A percentile compares a stretch with the other conserved stretches of the same genome.
Conservation (phyloP, 2,113 vertebrate genomes). For the Gopherus evgoodei region DNA sequence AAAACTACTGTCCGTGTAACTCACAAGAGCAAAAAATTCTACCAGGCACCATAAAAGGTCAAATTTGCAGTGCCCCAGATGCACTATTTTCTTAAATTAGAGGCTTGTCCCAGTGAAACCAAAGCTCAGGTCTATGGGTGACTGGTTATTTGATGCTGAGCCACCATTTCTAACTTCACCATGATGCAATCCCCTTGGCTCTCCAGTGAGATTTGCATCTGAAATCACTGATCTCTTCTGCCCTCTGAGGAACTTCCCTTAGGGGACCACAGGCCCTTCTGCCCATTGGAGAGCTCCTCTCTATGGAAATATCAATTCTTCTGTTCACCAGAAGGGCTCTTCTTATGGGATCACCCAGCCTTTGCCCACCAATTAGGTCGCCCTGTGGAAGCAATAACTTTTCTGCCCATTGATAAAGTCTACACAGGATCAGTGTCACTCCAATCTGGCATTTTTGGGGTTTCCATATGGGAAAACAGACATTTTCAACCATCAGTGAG, state of each 20-base stretch:
- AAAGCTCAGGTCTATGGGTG: background rate
- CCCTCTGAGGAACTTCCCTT: background rate
- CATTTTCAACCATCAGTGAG: background rate
- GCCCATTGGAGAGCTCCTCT: background rate
- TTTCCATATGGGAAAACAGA: background rate
- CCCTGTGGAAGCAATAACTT: background rate
- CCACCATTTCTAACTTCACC: background rate
- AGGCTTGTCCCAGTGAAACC: constrained; percentile 2
- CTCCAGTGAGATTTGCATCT: background rate
- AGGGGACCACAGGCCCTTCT: background rate
- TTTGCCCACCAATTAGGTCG: background rate
- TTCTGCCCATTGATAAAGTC: background rate
- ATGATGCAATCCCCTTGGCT: background rate
- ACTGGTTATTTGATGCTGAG: background rate
- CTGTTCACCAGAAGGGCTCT: background rate
- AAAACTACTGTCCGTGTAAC: background rate
- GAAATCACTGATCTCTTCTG: background rate
- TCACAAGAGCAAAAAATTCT: background rate
- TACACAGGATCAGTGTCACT: background rate
- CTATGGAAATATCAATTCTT: background rate
- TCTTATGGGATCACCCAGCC: background rate
- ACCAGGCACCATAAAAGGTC: background rate
- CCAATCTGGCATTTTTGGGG: background rate
- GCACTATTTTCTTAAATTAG: background rate
- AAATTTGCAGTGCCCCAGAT: background rate